Base-by-base conservation (phyloP, 1,140 invertebrate genomes). In the Drosophila bocki region DNA sequence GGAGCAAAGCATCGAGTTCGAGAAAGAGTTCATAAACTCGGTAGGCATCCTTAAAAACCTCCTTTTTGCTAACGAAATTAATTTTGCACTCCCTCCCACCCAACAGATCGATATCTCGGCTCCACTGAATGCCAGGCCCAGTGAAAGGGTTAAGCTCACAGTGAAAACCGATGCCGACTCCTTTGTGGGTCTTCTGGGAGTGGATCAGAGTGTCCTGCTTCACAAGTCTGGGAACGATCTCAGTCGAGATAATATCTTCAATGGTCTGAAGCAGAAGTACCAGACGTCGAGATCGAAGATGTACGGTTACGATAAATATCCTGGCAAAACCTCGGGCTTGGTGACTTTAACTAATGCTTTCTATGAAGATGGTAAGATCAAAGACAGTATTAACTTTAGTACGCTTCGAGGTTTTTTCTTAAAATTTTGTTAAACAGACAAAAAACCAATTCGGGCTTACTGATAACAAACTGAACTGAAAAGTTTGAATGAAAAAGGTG, bases 121-220 rank as follows among this genome's bases (percentile, higher is more conserved):
- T n/a, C 88, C 86, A 0, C 2, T 62, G 8, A 95, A 80, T 93
- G 95, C 95, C 0, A 94, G 94, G 79, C 97, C 97, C 12, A 96
- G 96, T 22, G 94, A 95, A 19, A 94, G 95, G 17, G 95, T 98
- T 1, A 95, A 96, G 74, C 91, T 98, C 0, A 94, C 94, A 2
- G 94, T 99, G 1, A 94, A 94, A 53, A 95, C 97, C 0, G 96
- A 96, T 92, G 96, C 97, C 1, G 96, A 97, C 88, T 98, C 98
- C 1, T 96, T 96, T 82, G 95, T 99, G 65, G 97, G 97, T 45
- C 91, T 99, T 7, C 93, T 98, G 61, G 98, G 90, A 1, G 95
- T 99, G 9, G 98, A 99, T 93, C 97, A 98, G 91, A 97, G 97
- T 93, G 96, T 98, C 1, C 84, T 97, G 2, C 82, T 97, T 7